Conservation (phyloP, 2,888 invertebrate genomes). For the Drosophila formosana region DNA sequence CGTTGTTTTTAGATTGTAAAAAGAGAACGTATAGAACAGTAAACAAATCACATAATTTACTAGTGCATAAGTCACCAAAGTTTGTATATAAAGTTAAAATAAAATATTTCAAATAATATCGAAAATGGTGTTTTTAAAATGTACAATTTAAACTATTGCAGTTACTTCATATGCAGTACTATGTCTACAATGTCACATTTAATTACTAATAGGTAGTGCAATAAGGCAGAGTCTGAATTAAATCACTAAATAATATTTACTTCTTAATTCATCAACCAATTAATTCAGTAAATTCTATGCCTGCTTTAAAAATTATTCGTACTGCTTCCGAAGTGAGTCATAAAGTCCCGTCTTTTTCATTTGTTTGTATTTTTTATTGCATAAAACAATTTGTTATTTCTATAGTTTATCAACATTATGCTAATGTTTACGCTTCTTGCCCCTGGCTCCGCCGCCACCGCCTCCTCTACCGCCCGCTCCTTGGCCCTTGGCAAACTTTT, state of each 20-base stretch:
- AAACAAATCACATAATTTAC: constrained; percentile 26
- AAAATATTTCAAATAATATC: constrained; percentile 48
- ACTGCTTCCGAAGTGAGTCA: neutral
- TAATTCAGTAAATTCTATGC: too few species aligned
- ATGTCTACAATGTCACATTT: too few species aligned
- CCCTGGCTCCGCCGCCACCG: constrained; percentile 30
- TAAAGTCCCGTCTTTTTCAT: neutral
- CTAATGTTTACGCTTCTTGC: constrained; percentile 70
- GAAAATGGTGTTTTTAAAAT: neutral
- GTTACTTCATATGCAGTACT: too few species aligned
- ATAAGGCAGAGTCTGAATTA: too few species aligned
- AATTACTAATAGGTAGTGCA: too few species aligned
- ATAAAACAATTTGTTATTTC: constrained; percentile 21
- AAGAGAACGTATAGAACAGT: neutral
- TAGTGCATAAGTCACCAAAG: constrained; percentile 71
- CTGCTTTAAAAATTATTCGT: too few species aligned
- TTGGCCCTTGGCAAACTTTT: constrained; percentile 43
- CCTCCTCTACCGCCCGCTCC: constrained; percentile 6
- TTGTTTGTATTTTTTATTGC: constrained; percentile 41
- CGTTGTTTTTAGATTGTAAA: constrained; percentile 45
- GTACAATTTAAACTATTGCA: too few species aligned
- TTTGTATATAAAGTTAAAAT: constrained; percentile 62
- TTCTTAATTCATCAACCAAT: too few species aligned
- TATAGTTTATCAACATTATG: constrained; percentile 15
- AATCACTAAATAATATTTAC: too few species aligned